Evolutionary conservation across 1,140 invertebrate species (phyloP).

Genomic region (Stenopsyche tienmushanensis): DNA sequence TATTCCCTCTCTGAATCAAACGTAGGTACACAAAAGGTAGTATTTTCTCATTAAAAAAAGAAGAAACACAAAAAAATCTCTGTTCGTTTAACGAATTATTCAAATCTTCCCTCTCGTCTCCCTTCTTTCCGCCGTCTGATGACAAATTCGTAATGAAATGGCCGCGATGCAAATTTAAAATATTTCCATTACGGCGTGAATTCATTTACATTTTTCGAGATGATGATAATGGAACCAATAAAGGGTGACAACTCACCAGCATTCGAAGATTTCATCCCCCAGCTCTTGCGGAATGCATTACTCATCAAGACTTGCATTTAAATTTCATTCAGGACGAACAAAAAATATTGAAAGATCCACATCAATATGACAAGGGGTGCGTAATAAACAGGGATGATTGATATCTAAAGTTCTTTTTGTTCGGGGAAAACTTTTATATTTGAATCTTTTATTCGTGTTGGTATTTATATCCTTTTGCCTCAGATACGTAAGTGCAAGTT

Average conservation of each 20-base stretch:
- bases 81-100: constrained; percentile 32
- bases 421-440: no score
- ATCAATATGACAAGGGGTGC: no score
- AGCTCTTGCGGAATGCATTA: no score
- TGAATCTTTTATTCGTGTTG: no score
- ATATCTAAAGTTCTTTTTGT: no score
- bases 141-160: constrained; percentile 38
- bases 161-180: constrained; percentile 34
- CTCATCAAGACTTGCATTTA: no score
- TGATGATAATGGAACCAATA: constrained; percentile 32
- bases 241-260: constrained; percentile 4
- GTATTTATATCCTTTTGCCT: no score
- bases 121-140: not conserved
- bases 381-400: no score
- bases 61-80: constrained; percentile 16
- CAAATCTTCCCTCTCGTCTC: constrained; percentile 24
- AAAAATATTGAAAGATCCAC: no score
- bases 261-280: no score
- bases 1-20: not conserved
- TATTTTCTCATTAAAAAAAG: constrained; percentile 22
- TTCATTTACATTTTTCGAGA: constrained; percentile 32
- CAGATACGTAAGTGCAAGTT: no score
- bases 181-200: constrained; percentile 28
- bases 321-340: no score
- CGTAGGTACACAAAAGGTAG: constrained; percentile 1